Evolutionary conservation across 2,888 invertebrate genomes (phyloP).

Genomic region (Macropis europaea): DNA sequence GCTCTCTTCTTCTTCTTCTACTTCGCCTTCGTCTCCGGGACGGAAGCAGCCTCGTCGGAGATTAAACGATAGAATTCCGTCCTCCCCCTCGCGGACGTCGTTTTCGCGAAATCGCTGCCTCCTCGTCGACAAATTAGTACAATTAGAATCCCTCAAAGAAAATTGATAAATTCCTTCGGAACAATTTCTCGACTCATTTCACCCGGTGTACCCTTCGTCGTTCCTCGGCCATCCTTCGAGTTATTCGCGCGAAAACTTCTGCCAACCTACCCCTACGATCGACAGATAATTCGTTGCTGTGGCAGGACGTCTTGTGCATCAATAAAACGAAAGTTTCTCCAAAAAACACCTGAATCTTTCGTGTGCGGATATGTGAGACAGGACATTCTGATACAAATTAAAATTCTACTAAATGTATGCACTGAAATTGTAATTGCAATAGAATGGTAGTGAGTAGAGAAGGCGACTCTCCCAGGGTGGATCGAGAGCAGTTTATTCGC

Average conservation of each 20-base stretch:
- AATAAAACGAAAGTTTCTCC: too few species aligned
- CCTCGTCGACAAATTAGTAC: constrained; percentile 79
- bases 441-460: too few species aligned
- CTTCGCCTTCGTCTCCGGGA: not conserved
- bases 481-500: too few species aligned
- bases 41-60: constrained; percentile 50
- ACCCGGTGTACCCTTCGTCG: constrained; percentile 61
- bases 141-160: constrained; percentile 80
- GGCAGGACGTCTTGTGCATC: too few species aligned
- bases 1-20: not conserved
- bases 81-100: constrained; percentile 50
- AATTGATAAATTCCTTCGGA: constrained; percentile 80
- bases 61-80: constrained; percentile 78
- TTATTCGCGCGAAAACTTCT: constrained; percentile 25
- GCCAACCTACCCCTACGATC: not conserved
- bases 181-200: constrained; percentile 80
- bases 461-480: too few species aligned
- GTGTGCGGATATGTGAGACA: too few species aligned
- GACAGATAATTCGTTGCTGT: too few species aligned
- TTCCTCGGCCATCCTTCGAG: constrained; percentile 17
- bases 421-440: too few species aligned
- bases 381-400: too few species aligned
- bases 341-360: too few species aligned
- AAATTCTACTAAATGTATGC: too few species aligned
- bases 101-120: constrained; percentile 50